A percentile compares a stretch with the other conserved stretches of the same genome.
Conservation (phyloP, 2,113 vertebrate genomes). For the Butorides virescens region DNA sequence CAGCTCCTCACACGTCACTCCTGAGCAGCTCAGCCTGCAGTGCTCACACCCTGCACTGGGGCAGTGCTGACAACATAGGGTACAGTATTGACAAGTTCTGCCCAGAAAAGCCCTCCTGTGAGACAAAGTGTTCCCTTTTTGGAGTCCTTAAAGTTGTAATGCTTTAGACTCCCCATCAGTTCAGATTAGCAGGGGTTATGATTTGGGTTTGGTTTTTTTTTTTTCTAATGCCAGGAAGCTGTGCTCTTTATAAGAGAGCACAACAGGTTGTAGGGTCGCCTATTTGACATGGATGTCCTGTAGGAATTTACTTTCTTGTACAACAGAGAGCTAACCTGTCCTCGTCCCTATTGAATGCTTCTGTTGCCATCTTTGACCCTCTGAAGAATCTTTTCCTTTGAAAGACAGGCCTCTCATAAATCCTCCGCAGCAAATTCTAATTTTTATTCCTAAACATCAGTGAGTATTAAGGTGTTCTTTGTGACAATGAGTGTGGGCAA, state of each 20-base stretch:
- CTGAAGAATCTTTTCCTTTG: neutral
- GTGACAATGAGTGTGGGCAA: neutral
- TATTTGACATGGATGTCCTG: neutral
- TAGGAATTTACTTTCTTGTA: neutral
- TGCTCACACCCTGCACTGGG: neutral
- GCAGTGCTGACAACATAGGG: neutral
- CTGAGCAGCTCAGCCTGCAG: neutral
- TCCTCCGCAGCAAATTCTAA: neutral
- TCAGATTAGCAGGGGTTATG: neutral
- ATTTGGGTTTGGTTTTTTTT: neutral
- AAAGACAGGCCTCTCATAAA: neutral
- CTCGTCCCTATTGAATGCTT: neutral
- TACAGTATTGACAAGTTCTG: neutral
- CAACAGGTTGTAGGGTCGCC: neutral
- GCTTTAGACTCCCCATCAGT: neutral
- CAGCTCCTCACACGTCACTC: rapidly evolving
- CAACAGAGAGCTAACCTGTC: neutral
- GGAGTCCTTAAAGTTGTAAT: neutral
- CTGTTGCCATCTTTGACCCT: neutral
- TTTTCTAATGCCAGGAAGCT: neutral
- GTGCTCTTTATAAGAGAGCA: neutral
- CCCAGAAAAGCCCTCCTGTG: neutral
- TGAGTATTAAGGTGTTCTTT: neutral
- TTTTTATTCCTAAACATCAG: neutral
- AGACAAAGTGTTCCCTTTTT: neutral